Evolutionary conservation across 2,888 invertebrate genomes (phyloP).

Genomic region (Torymus aiolomorphi): DNA sequence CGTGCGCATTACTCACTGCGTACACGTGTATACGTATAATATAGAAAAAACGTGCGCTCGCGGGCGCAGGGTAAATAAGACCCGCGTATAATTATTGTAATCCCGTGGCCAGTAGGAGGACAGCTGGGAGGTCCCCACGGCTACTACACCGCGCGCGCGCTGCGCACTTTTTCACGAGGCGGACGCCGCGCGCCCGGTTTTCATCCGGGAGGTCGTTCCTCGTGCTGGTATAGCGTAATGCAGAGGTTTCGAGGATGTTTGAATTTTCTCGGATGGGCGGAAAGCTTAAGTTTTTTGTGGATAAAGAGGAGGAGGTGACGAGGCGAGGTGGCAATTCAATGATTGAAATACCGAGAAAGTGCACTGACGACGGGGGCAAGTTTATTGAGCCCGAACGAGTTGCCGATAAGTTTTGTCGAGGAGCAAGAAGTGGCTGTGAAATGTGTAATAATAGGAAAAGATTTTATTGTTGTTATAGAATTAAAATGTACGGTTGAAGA

Average conservation of each 20-base stretch:
- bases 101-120: constrained; percentile 67
- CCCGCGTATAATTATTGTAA: constrained; percentile 71
- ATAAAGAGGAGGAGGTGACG: no score
- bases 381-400: background rate
- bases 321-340: no score
- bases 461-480: no score
- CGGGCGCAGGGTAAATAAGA: constrained; percentile 57
- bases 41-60: constrained; percentile 27
- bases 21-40: no score
- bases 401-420: no score
- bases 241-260: no score
- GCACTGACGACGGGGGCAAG: background rate
- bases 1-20: constrained; percentile 22
- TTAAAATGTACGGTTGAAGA: no score
- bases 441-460: no score
- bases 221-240: no score
- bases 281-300: no score
- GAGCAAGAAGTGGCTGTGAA: no score
- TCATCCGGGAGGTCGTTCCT: constrained; percentile 21
- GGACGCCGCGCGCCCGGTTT: background rate
- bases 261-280: no score
- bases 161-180: constrained; percentile 24
- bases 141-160: constrained; percentile 35
- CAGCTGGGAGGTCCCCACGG: constrained; percentile 68
- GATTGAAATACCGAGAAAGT: constrained; percentile 8